Conservation (phyloP, 2,797 vertebrate species). For the Etheostoma perlongum region DNA sequence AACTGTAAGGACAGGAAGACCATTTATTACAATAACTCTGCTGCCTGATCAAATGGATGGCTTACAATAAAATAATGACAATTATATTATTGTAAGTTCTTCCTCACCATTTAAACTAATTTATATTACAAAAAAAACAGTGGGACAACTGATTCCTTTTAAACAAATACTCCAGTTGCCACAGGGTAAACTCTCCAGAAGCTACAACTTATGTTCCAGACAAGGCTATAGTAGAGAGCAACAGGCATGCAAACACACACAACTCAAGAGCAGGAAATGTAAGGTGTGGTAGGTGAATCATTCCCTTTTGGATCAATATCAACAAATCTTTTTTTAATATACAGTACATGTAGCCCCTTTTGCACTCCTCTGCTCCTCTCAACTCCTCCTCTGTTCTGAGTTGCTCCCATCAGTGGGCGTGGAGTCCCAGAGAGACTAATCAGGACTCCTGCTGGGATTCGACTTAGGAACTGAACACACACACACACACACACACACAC, state of each 20-base stretch:
- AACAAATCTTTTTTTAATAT: conserved; percentile 32
- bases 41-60: conserved; percentile 25
- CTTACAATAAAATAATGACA: conserved; percentile 10
- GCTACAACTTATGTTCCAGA: conserved; percentile 11
- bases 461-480: conserved; percentile 65
- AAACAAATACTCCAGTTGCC: conserved; percentile 23
- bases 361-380: conserved; percentile 43
- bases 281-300: conserved; percentile 17
- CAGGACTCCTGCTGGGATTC: conserved; percentile 68
- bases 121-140: conserved; percentile 35
- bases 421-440: conserved; percentile 81
- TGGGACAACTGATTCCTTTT: conserved; percentile 18
- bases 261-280: neutral
- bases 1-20: conserved; percentile 13
- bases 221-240: conserved; percentile 3
- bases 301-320: conserved; percentile 37
- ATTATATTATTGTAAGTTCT: conserved; percentile 33
- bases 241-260: conserved; percentile 10
- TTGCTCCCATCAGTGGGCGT: conserved; percentile 55
- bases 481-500: neutral
- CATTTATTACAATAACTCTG: neutral
- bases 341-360: conserved; percentile 11
- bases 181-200: conserved; percentile 6
- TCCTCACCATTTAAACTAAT: conserved; percentile 22
- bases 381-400: conserved; percentile 42